These are phyloP conservation scores for Molossus molossus DNA, from an alignment of 2,797 vertebrate species.

Conservation along the genomic window DNA sequence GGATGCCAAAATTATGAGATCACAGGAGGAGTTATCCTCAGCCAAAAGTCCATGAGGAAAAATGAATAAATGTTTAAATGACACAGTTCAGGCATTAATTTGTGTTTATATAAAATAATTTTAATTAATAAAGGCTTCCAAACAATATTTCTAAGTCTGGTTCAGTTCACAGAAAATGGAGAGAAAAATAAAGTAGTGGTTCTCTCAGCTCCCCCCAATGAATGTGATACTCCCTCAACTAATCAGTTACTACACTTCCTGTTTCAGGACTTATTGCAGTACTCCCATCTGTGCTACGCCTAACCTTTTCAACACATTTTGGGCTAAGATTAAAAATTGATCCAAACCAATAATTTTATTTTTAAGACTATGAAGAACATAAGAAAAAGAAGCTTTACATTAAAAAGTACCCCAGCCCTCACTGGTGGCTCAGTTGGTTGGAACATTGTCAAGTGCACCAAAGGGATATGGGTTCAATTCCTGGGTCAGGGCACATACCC, in stretches of 20 bases:
- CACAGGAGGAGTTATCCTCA: conserved; percentile 81
- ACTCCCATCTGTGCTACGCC: not conserved
- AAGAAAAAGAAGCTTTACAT: not conserved
- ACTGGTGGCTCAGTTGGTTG: not conserved
- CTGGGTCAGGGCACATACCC: not conserved
- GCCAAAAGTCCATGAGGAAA: conserved; percentile 81
- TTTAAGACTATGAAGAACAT: conserved; percentile 36
- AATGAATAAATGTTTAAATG: conserved; percentile 79
- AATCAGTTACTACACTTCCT: not conserved
- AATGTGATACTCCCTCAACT: not conserved
- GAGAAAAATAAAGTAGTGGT: not conserved
- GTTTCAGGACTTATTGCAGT: not conserved
- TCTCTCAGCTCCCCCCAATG: not conserved
- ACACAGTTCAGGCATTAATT: conserved; percentile 79
- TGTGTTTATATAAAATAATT: conserved; percentile 83
- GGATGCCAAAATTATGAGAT: conserved; percentile 85
- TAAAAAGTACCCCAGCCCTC: not conserved
- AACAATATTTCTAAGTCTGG: conserved; percentile 8
- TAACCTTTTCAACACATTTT: not conserved
- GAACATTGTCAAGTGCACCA: not conserved
- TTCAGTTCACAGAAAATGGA: not conserved
- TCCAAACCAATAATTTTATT: conserved; percentile 22
- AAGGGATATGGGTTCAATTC: not conserved
- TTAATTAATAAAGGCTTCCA: conserved; percentile 73
- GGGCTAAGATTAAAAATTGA: not conserved